Conservation (phyloP, 2,888 invertebrate species). For the Platynereis dumerilii region DNA sequence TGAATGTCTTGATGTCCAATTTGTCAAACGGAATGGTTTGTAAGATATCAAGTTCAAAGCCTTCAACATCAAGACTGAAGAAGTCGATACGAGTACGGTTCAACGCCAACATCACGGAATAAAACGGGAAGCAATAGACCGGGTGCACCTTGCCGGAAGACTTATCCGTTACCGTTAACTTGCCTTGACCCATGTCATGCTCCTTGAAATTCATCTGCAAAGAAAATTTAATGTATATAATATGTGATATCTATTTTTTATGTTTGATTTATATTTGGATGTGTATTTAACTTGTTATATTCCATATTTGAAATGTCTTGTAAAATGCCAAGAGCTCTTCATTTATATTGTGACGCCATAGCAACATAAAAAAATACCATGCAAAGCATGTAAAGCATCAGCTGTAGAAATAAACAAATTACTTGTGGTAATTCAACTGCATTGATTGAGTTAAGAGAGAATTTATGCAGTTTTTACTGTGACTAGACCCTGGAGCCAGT, state of each 20-base stretch:
- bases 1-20: constrained; percentile 64
- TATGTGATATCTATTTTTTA: neutral
- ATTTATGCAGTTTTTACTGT: no score
- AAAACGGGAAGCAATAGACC: constrained; percentile 84
- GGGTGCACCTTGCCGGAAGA: constrained; percentile 9
- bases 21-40: constrained; percentile 69
- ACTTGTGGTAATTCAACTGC: no score
- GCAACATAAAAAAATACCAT: no score
- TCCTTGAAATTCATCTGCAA: constrained; percentile 26
- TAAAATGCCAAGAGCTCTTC: no score
- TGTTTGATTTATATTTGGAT: no score
- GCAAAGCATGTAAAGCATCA: no score
- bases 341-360: no score
- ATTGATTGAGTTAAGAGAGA: no score
- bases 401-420: no score
- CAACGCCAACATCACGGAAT: constrained; percentile 80
- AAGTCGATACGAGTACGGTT: constrained; percentile 75
- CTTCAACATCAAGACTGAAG: constrained; percentile 72
- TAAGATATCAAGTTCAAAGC: constrained; percentile 68
- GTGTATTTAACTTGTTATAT: no score
- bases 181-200: constrained; percentile 27
- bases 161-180: constrained; percentile 3
- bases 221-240: neutral
- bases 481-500: no score
- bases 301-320: no score